Evolutionary conservation across 2,797 vertebrate species (phyloP).

Genomic region (Microctenopoma lineatum): DNA sequence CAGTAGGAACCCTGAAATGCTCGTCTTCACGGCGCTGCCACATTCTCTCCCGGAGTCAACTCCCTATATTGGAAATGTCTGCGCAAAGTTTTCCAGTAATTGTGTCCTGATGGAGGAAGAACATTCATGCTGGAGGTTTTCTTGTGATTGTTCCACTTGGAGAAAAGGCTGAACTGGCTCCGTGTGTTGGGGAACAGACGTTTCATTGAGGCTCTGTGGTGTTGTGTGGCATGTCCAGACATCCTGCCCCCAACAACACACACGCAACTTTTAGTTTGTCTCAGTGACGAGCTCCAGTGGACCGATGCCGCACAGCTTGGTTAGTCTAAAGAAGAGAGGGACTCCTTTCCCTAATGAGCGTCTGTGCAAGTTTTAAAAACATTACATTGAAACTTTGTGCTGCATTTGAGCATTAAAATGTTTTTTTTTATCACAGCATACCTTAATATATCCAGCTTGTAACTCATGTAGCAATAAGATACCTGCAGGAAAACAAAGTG

Average conservation of each 20-base stretch:
- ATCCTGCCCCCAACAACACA: conserved; percentile 17
- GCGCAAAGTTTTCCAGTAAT: conserved; percentile 29
- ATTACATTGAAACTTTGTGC: too few species aligned
- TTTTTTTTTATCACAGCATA: background rate
- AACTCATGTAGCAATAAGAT: background rate
- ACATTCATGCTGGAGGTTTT: conserved; percentile 13
- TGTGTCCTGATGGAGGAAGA: conserved; percentile 44
- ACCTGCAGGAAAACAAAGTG: background rate
- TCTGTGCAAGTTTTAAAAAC: background rate
- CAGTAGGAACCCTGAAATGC: conserved; percentile 28
- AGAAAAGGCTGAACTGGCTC: conserved; percentile 17
- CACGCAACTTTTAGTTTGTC: conserved; percentile 4
- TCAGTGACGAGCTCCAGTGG: conserved; percentile 22
- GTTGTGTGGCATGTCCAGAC: conserved; percentile 22
- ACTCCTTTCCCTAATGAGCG: background rate
- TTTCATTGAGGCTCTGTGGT: conserved; percentile 42
- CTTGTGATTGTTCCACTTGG: conserved; percentile 40
- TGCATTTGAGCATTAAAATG: background rate
- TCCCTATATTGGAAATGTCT: background rate
- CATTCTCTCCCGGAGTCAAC: background rate
- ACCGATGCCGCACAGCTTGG: background rate
- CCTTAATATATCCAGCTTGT: background rate
- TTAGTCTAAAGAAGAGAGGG: conserved; percentile 2
- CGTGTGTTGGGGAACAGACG: conserved; percentile 26
- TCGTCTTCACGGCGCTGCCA: conserved; percentile 26